phyloP scores from a whole-genome alignment of 2,888 invertebrate species.

The Amphipoea lucens region DNA sequence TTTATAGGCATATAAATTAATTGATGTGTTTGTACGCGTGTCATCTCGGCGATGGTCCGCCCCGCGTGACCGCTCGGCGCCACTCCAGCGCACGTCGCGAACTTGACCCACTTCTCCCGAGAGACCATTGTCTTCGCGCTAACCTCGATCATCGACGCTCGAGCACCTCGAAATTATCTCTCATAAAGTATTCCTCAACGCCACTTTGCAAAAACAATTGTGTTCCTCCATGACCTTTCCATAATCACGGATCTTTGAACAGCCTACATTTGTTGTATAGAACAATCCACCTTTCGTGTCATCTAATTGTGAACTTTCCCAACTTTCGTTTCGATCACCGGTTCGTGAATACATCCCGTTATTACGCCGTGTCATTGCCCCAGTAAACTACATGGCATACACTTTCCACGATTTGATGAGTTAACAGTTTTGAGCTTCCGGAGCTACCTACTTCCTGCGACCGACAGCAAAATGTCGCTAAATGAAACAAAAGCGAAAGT shows the following conservation, averaged over 20 bases:
- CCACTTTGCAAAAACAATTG: constrained; percentile 68
- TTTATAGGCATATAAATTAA: constrained; percentile 22
- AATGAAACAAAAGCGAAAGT: constrained; percentile 44
- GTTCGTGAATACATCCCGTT: constrained; percentile 84
- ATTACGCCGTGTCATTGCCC: constrained; percentile 77
- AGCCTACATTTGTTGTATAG: constrained; percentile 55
- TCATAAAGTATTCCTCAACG: constrained; percentile 70
- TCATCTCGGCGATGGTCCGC: constrained; percentile 47
- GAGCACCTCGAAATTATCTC: constrained; percentile 74
- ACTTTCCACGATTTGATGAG: constrained; percentile 76
- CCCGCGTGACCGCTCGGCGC: constrained; percentile 76
- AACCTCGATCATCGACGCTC: constrained; percentile 80
- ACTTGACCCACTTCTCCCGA: constrained; percentile 87
- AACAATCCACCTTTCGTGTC: constrained; percentile 73
- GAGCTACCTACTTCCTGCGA: constrained; percentile 57
- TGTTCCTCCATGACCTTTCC: constrained; percentile 65
- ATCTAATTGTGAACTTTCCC: constrained; percentile 86
- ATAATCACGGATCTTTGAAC: constrained; percentile 51
- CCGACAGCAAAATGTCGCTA: constrained; percentile 28
- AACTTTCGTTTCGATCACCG: constrained; percentile 85
- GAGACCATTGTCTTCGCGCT: constrained; percentile 83
- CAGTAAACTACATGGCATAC: constrained; percentile 80
- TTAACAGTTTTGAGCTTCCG: constrained; percentile 66
- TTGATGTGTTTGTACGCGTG: constrained; percentile 34
- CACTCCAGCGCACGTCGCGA: constrained; percentile 78